These are phyloP conservation scores for Melanchra persicariae DNA, from an alignment of 2,888 invertebrate genomes.

Conservation along the genomic window DNA sequence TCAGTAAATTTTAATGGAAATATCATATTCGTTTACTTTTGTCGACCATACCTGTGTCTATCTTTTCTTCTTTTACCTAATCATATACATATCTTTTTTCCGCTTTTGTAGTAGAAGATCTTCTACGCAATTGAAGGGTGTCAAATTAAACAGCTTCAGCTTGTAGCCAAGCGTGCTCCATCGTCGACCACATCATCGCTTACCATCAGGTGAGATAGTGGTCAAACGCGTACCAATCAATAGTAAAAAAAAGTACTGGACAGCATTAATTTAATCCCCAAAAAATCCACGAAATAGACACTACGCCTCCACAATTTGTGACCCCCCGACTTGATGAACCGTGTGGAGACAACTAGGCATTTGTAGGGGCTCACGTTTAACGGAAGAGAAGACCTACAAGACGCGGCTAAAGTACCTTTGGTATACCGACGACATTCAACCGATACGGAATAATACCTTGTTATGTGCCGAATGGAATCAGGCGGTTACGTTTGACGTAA, in stretches of 20 bases:
- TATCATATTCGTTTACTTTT: no score
- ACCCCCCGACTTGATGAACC: slow-evolving; percentile 58
- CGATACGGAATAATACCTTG: slow-evolving; percentile 43
- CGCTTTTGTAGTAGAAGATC: background rate
- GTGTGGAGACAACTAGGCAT: slow-evolving; percentile 53
- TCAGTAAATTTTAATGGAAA: no score
- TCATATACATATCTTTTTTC: no score
- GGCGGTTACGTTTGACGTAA: slow-evolving; percentile 11
- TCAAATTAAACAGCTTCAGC: background rate
- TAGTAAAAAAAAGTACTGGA: slow-evolving; percentile 30
- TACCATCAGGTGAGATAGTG: no score
- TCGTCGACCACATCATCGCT: no score
- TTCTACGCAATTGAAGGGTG: background rate
- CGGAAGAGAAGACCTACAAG: slow-evolving; percentile 58
- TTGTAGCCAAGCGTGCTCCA: no score
- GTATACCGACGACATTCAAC: slow-evolving; percentile 54
- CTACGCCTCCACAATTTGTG: slow-evolving; percentile 20
- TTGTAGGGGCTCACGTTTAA: slow-evolving; percentile 60
- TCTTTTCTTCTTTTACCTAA: no score
- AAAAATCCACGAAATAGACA: slow-evolving; percentile 28
- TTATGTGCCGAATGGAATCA: slow-evolving; percentile 35
- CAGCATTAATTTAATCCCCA: slow-evolving; percentile 49
- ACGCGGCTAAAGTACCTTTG: slow-evolving; percentile 44
- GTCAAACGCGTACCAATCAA: no score
- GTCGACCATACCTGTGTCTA: no score